phyloP scores from a whole-genome alignment of 2,797 vertebrate genomes.

The Micromesistius poutassou region DNA sequence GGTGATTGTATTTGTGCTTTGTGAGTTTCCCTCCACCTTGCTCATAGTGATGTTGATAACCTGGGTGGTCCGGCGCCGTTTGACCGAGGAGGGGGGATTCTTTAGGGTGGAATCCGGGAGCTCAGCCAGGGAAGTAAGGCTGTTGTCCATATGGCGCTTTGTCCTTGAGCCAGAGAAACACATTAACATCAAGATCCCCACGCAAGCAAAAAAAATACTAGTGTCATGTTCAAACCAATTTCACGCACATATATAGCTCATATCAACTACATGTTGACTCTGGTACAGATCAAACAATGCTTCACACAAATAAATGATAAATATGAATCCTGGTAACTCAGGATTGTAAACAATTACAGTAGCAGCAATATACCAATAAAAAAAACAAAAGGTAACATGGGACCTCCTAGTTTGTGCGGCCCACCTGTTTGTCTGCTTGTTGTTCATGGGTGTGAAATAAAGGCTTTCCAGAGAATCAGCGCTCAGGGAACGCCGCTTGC shows the following conservation, averaged over 20 bases:
- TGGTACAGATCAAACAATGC: background rate
- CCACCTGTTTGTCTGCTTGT: slow-evolving; percentile 51
- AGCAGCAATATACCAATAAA: background rate
- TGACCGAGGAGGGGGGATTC: slow-evolving; percentile 72
- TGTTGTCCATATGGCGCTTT: slow-evolving; percentile 66
- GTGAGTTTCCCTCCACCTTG: slow-evolving; percentile 72
- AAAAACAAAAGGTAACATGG: background rate
- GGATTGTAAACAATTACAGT: background rate
- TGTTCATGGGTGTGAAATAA: slow-evolving; percentile 85
- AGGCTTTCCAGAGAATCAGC: slow-evolving; percentile 85
- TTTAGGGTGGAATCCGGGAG: slow-evolving; percentile 69
- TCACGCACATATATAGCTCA: background rate
- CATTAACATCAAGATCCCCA: background rate
- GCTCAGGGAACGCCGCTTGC: slow-evolving; percentile 64
- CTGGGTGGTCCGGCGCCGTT: slow-evolving; percentile 83
- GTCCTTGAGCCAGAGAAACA: slow-evolving; percentile 32
- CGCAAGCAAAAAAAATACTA: background rate
- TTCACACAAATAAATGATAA: background rate
- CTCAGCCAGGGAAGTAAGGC: slow-evolving; percentile 62
- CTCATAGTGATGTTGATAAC: slow-evolving; percentile 91
- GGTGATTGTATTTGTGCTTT: slow-evolving; percentile 9
- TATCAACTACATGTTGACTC: background rate
- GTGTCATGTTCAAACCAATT: background rate
- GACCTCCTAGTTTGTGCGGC: background rate
- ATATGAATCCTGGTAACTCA: background rate